Conservation (phyloP, 2,797 vertebrate species). For the Sebastiscus tertius region DNA sequence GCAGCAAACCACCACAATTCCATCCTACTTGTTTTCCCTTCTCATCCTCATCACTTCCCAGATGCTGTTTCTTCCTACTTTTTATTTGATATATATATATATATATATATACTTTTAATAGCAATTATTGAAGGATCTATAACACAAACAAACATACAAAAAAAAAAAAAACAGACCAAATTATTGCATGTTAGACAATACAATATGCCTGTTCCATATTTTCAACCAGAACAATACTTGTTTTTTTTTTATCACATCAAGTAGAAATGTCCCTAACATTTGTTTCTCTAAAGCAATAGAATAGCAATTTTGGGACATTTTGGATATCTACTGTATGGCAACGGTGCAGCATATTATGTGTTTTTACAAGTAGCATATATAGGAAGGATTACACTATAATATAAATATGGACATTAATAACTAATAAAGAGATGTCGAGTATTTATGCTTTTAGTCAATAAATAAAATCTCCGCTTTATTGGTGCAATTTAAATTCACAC, state of each 20-base stretch:
- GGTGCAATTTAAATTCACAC: background rate
- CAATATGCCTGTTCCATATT: rapidly evolving
- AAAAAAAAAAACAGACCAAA: background rate
- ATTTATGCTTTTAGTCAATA: background rate
- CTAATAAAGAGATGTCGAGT: background rate
- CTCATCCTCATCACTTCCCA: slow-evolving; percentile 11
- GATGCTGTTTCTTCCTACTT: slow-evolving; percentile 26
- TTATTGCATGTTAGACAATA: background rate
- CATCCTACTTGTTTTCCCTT: background rate
- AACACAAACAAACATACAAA: slow-evolving; percentile 12
- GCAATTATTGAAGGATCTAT: background rate
- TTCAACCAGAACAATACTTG: background rate
- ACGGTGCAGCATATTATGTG: background rate
- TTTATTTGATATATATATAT: slow-evolving; percentile 12
- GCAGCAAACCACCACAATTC: slow-evolving; percentile 65
- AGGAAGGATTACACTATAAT: background rate
- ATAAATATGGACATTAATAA: background rate
- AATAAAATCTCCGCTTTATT: background rate
- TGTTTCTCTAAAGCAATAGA: background rate
- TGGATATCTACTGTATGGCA: background rate
- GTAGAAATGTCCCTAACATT: background rate
- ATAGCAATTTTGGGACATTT: background rate
- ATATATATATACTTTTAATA: background rate
- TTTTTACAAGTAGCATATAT: background rate
- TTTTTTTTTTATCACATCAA: background rate